phyloP scores from a whole-genome alignment of 2,797 vertebrate species.

The Syndactyla subalaris region DNA sequence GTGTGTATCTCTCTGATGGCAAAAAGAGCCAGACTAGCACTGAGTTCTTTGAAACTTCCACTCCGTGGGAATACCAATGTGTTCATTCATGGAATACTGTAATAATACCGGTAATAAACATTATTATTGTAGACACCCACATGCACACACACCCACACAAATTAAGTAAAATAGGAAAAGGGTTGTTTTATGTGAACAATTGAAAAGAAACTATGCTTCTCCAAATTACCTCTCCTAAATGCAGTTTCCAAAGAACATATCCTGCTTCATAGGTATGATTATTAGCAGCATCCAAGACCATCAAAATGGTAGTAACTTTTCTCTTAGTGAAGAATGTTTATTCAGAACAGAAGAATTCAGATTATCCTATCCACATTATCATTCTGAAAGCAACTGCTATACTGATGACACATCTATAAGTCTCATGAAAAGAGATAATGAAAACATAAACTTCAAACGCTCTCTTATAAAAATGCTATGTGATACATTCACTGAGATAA shows the following conservation, averaged over 20 bases:
- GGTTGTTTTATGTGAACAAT: not conserved
- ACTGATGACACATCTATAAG: not conserved
- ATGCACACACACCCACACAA: not conserved
- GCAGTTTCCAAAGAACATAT: not conserved
- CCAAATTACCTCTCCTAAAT: not conserved
- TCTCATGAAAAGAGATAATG: not conserved
- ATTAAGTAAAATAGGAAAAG: not conserved
- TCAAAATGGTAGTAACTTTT: not conserved
- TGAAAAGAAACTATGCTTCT: not conserved
- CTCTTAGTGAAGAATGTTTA: not conserved
- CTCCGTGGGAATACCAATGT: rapidly evolving
- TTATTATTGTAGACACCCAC: not conserved
- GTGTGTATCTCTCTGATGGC: too few species aligned
- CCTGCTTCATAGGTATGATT: not conserved
- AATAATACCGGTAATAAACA: not conserved
- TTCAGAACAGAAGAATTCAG: not conserved
- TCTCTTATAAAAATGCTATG: not conserved
- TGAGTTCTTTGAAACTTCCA: not conserved
- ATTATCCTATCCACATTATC: not conserved
- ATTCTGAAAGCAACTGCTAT: not conserved
- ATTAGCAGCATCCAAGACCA: not conserved
- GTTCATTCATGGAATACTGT: not conserved
- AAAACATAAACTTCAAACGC: constrained; percentile 23
- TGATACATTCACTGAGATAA: not conserved
- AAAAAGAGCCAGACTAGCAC: not conserved